Base-by-base conservation (phyloP, 2,113 vertebrate species). In the Aix galericulata region DNA sequence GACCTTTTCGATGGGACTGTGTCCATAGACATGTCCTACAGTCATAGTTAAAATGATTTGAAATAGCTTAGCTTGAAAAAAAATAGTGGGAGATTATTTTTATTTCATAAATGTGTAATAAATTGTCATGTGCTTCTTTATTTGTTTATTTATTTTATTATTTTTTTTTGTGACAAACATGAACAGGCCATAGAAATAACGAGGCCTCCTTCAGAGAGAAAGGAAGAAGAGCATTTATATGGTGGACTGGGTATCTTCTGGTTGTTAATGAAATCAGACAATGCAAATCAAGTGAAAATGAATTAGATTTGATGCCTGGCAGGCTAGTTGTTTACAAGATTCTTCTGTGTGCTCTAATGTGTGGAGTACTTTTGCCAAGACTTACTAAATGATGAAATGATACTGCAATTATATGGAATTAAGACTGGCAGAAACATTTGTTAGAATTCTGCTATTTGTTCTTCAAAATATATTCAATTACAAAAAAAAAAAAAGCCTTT, bases 251-350 rank as follows among this genome's bases (percentile, higher is more conserved):
- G 0, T 82, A 56, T 91, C 64, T 90, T 88, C 77, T 87, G 83
- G 58, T 72, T 75, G 76, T 86, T 97, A 91, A 92, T 77, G 50
- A 94, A 95, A 94, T 91, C 67, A 92, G 86, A 93, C 90, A 94
- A 95, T 87, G 83, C 38, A 96, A 94, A 96, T 93, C 83, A 93
- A 92, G 73, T 89, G 80, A 93, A 96, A 96, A 87, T 73, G 74
- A 93, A 92, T 92, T 94, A 88, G 74, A 85, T 60, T 31, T 84
- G 80, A 79, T 94, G 74, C 40, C 88, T 96, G 91, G 71, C 88
- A 95, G 76, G 23, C 36, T 36, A 38, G 44, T 32, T 95, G 91
- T 95, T 96, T 94, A 92, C 83, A 85, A 79, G 84, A 52, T 62
- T 91, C 58, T 88, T 90, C 38, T 80, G 27, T 84, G 44, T 82